Base-by-base conservation (phyloP, 2,113 vertebrate genomes). In the Anarhynchus alexandrinus region DNA sequence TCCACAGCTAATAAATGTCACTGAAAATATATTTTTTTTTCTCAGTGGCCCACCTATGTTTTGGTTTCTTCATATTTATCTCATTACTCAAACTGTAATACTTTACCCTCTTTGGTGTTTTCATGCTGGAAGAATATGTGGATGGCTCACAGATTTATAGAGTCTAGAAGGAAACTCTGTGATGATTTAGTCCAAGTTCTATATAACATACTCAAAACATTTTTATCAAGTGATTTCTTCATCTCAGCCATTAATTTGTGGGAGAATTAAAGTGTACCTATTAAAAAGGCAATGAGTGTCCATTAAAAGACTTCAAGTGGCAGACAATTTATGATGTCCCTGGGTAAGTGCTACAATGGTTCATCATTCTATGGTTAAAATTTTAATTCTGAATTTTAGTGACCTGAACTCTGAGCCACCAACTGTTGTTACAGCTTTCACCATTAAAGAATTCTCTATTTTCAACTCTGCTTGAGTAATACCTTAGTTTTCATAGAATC, bases 1-100 rank as follows among this genome's bases (percentile, higher is more conserved):
- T 81, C 93, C 74, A 90, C 85, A 92, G 93, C 59, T 96, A 93
- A 94, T 94, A 95, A 93, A 95, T 95, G 90, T 95, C 71, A 93
- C 66, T 40, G 38, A 54, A 71, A 80, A 15, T 15, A 38, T 43
- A 27, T 52, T 65, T 76, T 88, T 91, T 81, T 61, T 5, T 16
- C 65, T 80, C 52, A 81, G 45, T 80, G 72, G 88, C 67, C 78
- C 64, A 94, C 74, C 88, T 88, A 88, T 90, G 65, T 94, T 95
- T 96, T 88, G 51, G 22, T 86, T 96, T 92, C 90, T 92, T 93
- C 79, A 70, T 88, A 92, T 71, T 96, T 94, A 93, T 94, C 82
- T 94, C 79, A 86, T 95, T 91, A 94, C 30, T 95, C 88, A 90
- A 93, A 84, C 47, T 12, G 23, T 64, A 96, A 78, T 83, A 95